A percentile compares a stretch with the other conserved stretches of the same genome.
These are phyloP conservation scores for Stomatorhinus ivindoensis DNA, from an alignment of 2,113 vertebrate species.

Conservation along the genomic window DNA sequence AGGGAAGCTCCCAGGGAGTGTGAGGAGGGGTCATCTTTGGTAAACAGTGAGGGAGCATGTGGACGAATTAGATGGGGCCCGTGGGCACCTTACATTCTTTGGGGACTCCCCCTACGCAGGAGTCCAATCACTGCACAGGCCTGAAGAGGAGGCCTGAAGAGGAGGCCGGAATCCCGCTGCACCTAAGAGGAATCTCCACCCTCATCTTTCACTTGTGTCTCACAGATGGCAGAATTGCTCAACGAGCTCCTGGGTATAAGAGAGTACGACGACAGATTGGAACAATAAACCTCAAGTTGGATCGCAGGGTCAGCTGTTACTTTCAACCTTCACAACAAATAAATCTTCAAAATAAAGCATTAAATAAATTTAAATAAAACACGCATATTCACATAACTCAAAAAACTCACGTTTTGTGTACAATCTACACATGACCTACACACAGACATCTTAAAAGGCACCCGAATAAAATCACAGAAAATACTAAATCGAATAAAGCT, in stretches of 20 bases:
- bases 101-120: conserved; percentile 44
- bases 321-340: neutral
- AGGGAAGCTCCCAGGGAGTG: conserved; percentile 26
- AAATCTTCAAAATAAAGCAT: neutral
- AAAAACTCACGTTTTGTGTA: neutral
- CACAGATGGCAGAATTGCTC: neutral
- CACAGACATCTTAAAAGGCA: neutral
- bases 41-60: conserved; percentile 48
- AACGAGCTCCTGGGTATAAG: neutral
- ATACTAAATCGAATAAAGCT: neutral
- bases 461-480: neutral
- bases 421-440: neutral
- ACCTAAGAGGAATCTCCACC: neutral
- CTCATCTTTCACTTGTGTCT: neutral
- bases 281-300: neutral
- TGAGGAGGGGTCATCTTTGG: conserved; percentile 16
- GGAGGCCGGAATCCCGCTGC: neutral
- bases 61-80: conserved; percentile 53
- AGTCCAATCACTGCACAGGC: conserved; percentile 31
- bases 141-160: neutral
- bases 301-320: neutral
- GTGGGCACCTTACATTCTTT: conserved; percentile 43
- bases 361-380: neutral
- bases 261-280: neutral
- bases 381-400: neutral